Percentiles rank a stretch among this genome's conserved stretches.
phyloP scores from a whole-genome alignment of 92 coral and sea anemone genomes.

The Zoanthus solanderi region DNA sequence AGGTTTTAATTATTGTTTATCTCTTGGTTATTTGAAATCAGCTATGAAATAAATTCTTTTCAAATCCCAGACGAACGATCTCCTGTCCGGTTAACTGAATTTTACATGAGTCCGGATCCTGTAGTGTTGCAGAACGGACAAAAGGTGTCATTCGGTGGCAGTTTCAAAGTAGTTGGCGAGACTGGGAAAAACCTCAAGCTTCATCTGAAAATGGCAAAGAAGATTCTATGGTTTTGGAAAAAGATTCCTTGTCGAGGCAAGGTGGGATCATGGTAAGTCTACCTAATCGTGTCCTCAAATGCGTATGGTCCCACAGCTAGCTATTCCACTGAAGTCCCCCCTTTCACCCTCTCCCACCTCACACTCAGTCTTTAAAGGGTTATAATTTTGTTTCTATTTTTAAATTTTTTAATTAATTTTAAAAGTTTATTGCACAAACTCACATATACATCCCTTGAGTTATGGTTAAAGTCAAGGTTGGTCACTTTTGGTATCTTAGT shows the following conservation, averaged over 20 bases:
- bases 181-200: slow-evolving; percentile 3
- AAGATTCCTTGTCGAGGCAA: slow-evolving; percentile 6
- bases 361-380: no score
- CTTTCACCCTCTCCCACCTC: no score
- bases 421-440: no score
- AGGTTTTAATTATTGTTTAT: no score
- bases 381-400: no score
- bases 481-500: no score
- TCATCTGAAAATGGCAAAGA: slow-evolving; percentile 20
- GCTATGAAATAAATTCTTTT: neutral
- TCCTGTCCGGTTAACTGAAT: slow-evolving; percentile 11
- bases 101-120: slow-evolving; percentile 29
- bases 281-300: neutral
- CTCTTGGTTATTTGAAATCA: neutral
- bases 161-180: slow-evolving; percentile 4
- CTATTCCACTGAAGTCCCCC: no score
- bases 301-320: no score
- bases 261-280: slow-evolving; percentile 31
- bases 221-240: slow-evolving; percentile 14
- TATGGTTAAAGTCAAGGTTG: no score
- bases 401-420: no score
- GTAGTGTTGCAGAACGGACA: neutral
- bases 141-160: slow-evolving; percentile 32
- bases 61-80: slow-evolving; percentile 2
- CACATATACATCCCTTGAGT: no score